Evolutionary conservation across 2,888 invertebrate genomes (phyloP).

Genomic region (Volucella inflata): DNA sequence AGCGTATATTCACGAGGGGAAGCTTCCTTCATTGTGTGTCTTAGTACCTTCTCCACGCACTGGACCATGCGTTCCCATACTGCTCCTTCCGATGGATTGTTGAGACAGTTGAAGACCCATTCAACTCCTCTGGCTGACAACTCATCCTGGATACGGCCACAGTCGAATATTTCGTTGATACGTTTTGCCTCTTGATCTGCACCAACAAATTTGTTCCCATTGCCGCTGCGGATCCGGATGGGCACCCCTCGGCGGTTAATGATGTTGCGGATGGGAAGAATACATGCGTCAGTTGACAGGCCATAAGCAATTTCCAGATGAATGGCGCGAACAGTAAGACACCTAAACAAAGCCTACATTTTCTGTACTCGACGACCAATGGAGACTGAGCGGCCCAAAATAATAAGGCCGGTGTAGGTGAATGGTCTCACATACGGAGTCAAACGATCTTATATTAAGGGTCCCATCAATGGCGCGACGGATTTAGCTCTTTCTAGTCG

Average conservation of each 20-base stretch:
- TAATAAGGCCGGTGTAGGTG: too few species aligned
- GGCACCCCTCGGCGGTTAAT: conserved; percentile 35
- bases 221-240: too few species aligned
- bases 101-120: conserved; percentile 37
- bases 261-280: too few species aligned
- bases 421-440: conserved; percentile 62
- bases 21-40: conserved; percentile 54
- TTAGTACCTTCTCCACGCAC: conserved; percentile 66
- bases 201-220: conserved; percentile 53
- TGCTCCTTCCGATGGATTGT: conserved; percentile 60
- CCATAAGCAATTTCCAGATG: conserved; percentile 11
- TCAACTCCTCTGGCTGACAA: too few species aligned
- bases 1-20: conserved; percentile 67
- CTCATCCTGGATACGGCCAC: too few species aligned
- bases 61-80: conserved; percentile 75
- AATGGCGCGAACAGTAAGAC: conserved; percentile 14
- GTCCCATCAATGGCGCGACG: conserved; percentile 60
- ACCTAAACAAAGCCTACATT: too few species aligned
- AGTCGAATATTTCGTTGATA: conserved; percentile 30
- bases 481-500: too few species aligned
- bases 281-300: too few species aligned
- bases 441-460: conserved; percentile 51
- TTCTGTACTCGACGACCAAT: conserved; percentile 69
- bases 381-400: conserved; percentile 56
- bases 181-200: conserved; percentile 35